phyloP scores from a whole-genome alignment of 2,797 vertebrate genomes.

The Rousettus madagascariensis region DNA sequence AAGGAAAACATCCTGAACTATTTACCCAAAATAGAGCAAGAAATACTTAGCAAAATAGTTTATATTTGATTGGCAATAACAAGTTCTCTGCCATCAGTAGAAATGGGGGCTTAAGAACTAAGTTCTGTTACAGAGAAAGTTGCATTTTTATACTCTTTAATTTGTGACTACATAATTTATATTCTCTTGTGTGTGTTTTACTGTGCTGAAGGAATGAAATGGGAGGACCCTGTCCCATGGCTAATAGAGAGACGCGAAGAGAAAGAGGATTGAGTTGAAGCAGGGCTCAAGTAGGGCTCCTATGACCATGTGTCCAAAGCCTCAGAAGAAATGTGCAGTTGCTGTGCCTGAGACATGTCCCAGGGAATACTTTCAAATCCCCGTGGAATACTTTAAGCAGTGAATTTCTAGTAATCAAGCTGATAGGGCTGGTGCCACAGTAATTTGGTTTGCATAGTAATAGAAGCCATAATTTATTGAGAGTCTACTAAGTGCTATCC shows the following conservation, averaged over 20 bases:
- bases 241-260: background rate
- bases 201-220: background rate
- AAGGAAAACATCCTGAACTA: background rate
- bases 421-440: too few relatives aligned
- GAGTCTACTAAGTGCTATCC: background rate
- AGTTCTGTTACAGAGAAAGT: background rate
- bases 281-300: background rate
- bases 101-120: background rate
- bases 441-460: background rate
- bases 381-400: background rate
- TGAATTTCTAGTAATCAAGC: background rate
- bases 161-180: background rate
- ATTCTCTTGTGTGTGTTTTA: fast-evolving
- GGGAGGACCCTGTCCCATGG: too few relatives aligned
- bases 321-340: background rate
- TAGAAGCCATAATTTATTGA: background rate
- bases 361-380: too few relatives aligned
- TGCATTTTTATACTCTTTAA: background rate
- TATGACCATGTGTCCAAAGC: background rate
- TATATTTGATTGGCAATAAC: background rate
- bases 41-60: background rate
- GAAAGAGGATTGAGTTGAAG: background rate
- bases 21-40: background rate
- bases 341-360: background rate
- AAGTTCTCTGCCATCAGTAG: background rate